A percentile compares a stretch with the other conserved stretches of the same genome.
Evolutionary conservation across 1,140 invertebrate genomes (phyloP).

Genomic region (Ruditapes philippinarum): DNA sequence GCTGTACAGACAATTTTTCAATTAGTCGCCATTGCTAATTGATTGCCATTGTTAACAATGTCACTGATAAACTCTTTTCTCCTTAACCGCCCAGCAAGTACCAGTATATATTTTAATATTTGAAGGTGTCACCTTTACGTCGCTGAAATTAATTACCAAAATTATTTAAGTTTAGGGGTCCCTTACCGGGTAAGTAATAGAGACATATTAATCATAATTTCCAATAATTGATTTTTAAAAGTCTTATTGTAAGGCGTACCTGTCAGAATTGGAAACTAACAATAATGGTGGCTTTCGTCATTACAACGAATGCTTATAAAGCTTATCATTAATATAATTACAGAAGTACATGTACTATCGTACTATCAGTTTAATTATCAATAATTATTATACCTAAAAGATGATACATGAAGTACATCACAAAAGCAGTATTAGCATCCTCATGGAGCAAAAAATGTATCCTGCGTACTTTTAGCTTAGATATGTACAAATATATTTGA

Average conservation of each 20-base stretch:
- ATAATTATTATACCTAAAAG: too few species aligned
- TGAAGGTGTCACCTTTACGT: conserved; percentile 19
- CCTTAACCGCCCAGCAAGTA: conserved; percentile 24
- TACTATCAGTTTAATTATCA: too few species aligned
- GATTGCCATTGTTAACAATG: conserved; percentile 47
- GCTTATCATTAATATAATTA: too few species aligned
- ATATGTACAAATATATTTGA: too few species aligned
- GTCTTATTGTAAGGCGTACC: background rate
- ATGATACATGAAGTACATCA: too few species aligned
- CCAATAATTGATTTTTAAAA: conserved; percentile 30
- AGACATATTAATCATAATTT: conserved; percentile 61
- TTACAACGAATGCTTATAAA: too few species aligned
- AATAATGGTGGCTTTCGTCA: background rate
- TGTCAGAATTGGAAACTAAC: background rate
- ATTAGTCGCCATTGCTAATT: conserved; percentile 63
- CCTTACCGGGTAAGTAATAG: conserved; percentile 11
- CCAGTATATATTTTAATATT: background rate
- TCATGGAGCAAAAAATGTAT: too few species aligned
- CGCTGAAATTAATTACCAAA: conserved; percentile 42
- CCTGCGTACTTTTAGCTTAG: too few species aligned
- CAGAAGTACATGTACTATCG: too few species aligned
- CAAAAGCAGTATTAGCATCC: too few species aligned
- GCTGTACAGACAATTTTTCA: conserved; percentile 35
- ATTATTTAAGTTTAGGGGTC: background rate
- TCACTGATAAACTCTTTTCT: conserved; percentile 53